Evolutionary conservation across 1,140 invertebrate genomes (phyloP), one percentile per base, ranked within the genome.

Genomic region (Lerema accius): DNA sequence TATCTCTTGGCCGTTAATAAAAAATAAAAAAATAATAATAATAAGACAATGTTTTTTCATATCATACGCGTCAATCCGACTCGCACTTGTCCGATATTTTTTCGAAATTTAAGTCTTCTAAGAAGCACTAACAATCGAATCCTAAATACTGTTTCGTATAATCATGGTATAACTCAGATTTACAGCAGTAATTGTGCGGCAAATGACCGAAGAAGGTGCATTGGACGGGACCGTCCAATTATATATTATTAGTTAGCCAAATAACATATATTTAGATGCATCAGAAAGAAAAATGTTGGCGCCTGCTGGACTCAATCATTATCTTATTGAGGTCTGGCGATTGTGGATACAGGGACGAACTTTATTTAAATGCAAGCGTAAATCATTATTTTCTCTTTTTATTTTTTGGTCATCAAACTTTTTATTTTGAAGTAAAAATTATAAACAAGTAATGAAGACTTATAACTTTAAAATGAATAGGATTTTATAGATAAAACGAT

Each of bases 151-250:
- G 5, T 23, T 2, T 23, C 28, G 28, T 7, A 7, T 9, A 9
- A 32, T 32, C 28, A 32, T 7, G 28, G 2, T 5, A 3, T 23
- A 23, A 23, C 2, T 46, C 17, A 10, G 43, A 10, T 11, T 11
- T 11, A 23, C 6, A 16, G 40, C 15, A 23, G 17, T 46, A 10
- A 46, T 46, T 46, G 19, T 59, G 35, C 58, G 35, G 49, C 72
- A 65, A 72, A 65, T 72, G 67, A 53, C 61, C 17, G 17, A 15
- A 15, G 17, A 23, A 16, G 17, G 43, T 37, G 58, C 49, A 32
- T 75, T 79, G 60, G 76, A 71, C 80, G 64, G 81, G 77, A 81
- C 76, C 62, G 71, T 65, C 68, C 83, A 86, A 86, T 84, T 83
- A 80, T 71, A 84, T 76, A 73, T 82, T 76, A 80, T 81, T 82